A percentile compares a stretch with the other conserved stretches of the same genome.
Evolutionary conservation across 1,140 invertebrate genomes (phyloP).

Genomic region (Drosophila paulistorum): DNA sequence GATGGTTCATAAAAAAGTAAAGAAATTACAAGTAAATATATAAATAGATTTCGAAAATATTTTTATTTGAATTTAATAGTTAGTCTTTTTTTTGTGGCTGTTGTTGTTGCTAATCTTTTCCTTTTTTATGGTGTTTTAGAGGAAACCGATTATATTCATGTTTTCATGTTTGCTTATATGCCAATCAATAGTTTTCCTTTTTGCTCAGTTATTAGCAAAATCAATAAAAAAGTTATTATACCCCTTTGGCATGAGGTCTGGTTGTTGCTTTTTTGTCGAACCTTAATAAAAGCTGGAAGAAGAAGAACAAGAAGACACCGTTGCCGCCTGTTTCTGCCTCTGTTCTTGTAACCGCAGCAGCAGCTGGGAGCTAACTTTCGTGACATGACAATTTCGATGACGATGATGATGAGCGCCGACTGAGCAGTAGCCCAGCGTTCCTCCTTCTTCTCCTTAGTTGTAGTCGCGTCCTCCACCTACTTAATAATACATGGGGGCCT

Average conservation of each 20-base stretch:
- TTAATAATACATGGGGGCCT: conserved; percentile 2
- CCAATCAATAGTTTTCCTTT: not conserved
- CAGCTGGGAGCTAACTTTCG: conserved; percentile 67
- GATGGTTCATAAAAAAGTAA: too few species aligned
- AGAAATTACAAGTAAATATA: too few species aligned
- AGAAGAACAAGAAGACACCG: conserved; percentile 38
- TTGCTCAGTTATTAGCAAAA: conserved; percentile 32
- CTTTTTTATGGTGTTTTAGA: conserved; percentile 4
- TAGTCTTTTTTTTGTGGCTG: too few species aligned
- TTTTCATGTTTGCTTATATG: not conserved
- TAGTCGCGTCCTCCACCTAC: conserved; percentile 5
- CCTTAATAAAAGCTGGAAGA: conserved; percentile 57
- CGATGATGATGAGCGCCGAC: conserved; percentile 63
- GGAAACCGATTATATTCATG: conserved; percentile 9
- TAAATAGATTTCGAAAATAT: too few species aligned
- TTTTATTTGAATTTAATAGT: too few species aligned
- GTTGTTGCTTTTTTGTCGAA: not conserved
- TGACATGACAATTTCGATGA: conserved; percentile 80
- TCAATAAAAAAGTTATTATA: conserved; percentile 57
- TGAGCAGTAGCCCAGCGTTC: conserved; percentile 1
- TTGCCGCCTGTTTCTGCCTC: conserved; percentile 39
- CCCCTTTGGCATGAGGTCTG: conserved; percentile 51
- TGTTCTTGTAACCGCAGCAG: conserved; percentile 41
- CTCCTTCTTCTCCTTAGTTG: not conserved
- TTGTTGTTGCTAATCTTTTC: not conserved